Evolutionary conservation across 2,888 invertebrate genomes (phyloP).

Genomic region (Apoderus coryli): DNA sequence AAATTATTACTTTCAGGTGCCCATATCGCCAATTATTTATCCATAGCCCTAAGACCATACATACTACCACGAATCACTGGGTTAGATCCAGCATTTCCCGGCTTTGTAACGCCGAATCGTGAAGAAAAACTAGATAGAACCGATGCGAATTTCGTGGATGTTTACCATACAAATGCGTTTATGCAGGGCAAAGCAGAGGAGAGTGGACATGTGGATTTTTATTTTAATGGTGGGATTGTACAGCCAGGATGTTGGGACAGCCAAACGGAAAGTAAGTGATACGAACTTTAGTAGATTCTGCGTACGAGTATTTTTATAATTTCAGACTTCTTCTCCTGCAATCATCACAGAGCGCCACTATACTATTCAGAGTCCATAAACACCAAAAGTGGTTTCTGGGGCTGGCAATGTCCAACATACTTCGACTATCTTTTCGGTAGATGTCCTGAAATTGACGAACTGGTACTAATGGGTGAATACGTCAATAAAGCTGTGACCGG

Average conservation of each 20-base stretch:
- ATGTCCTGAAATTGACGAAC: constrained; percentile 39
- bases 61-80: constrained; percentile 45
- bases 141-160: constrained; percentile 55
- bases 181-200: constrained; percentile 49
- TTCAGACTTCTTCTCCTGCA: constrained; percentile 44
- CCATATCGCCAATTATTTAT: constrained; percentile 43
- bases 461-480: constrained; percentile 37
- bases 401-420: constrained; percentile 46
- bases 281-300: no score
- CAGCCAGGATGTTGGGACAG: constrained; percentile 54
- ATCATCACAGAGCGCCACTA: constrained; percentile 46
- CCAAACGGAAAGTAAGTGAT: constrained; percentile 29
- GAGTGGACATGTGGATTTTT: constrained; percentile 57
- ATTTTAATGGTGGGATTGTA: constrained; percentile 52
- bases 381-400: constrained; percentile 47
- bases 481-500: constrained; percentile 32
- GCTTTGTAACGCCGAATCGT: constrained; percentile 40
- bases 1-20: no score
- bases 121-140: constrained; percentile 43
- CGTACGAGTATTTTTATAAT: constrained; percentile 4
- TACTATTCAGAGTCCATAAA: constrained; percentile 53
- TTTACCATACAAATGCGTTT: constrained; percentile 56
- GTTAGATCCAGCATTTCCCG: constrained; percentile 54
- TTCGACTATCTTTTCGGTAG: constrained; percentile 40
- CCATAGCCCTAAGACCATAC: constrained; percentile 37